Conservation (phyloP, 2,888 invertebrate genomes). For the Beris chalybata region DNA sequence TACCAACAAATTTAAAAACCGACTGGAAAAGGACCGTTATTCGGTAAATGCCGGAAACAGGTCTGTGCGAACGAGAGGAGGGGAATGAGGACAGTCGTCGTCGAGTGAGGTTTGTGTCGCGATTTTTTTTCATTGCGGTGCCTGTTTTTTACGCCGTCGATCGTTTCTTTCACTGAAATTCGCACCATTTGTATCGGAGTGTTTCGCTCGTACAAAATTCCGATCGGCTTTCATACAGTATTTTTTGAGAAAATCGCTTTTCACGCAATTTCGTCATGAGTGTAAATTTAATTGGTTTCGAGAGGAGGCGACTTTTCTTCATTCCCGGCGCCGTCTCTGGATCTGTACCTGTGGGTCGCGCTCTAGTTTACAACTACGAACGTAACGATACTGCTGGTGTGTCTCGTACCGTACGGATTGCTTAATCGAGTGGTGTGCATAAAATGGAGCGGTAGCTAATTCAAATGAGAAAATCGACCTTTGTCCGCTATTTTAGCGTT, state of each 20-base stretch:
- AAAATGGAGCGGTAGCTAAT: no score
- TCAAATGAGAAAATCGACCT: no score
- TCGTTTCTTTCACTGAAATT: slow-evolving; percentile 15
- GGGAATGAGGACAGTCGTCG: slow-evolving; percentile 34
- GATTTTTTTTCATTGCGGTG: slow-evolving; percentile 30
- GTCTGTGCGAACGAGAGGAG: no score
- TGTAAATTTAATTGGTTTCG: slow-evolving; percentile 18
- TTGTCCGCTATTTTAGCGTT: no score
- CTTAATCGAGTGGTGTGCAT: no score
- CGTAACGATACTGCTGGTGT: no score
- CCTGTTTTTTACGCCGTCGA: slow-evolving; percentile 29
- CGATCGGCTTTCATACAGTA: slow-evolving; percentile 18
- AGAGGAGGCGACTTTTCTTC: not conserved
- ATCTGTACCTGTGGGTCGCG: not conserved
- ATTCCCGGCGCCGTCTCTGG: slow-evolving; percentile 3
- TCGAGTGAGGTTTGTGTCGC: slow-evolving; percentile 30
- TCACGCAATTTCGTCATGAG: slow-evolving; percentile 3
- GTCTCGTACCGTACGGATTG: no score
- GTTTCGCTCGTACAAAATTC: not conserved
- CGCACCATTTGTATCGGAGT: slow-evolving; percentile 2
- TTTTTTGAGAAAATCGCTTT: slow-evolving; percentile 19
- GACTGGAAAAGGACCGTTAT: no score
- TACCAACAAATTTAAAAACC: no score
- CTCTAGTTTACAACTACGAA: not conserved
- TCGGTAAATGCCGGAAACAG: no score